A percentile compares a stretch with the other conserved stretches of the same genome.
phyloP scores from a whole-genome alignment of 1,140 invertebrate genomes.

The Diabrotica undecimpunctata region DNA sequence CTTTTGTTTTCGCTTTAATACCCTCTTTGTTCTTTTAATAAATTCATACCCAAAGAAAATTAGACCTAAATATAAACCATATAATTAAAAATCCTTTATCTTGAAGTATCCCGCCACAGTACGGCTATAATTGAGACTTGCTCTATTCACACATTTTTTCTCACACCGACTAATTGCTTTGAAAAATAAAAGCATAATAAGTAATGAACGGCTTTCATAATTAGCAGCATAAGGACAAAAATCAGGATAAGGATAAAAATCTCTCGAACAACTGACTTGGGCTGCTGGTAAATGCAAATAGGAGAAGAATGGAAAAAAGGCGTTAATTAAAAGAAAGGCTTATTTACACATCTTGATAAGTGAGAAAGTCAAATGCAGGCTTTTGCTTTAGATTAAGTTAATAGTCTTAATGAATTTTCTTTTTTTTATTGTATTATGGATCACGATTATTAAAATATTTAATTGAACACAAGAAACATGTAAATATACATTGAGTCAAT shows the following conservation, averaged over 20 bases:
- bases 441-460: too few species aligned
- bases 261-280: neutral
- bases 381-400: neutral
- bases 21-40: too few species aligned
- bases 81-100: constrained; percentile 1
- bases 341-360: constrained; percentile 1
- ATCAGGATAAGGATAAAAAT: neutral
- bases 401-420: too few species aligned
- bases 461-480: too few species aligned
- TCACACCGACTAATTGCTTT: constrained; percentile 2
- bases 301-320: neutral
- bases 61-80: constrained; percentile 2
- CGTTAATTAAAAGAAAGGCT: neutral
- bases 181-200: constrained; percentile 3
- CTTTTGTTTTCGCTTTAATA: too few species aligned
- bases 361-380: neutral
- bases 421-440: too few species aligned
- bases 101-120: neutral
- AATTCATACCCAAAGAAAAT: neutral
- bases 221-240: neutral
- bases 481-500: too few species aligned
- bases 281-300: neutral
- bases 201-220: neutral
- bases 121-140: neutral
- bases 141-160: neutral